phyloP scores from a whole-genome alignment of 2,888 invertebrate genomes.

The Eucriotettix oculatus region DNA sequence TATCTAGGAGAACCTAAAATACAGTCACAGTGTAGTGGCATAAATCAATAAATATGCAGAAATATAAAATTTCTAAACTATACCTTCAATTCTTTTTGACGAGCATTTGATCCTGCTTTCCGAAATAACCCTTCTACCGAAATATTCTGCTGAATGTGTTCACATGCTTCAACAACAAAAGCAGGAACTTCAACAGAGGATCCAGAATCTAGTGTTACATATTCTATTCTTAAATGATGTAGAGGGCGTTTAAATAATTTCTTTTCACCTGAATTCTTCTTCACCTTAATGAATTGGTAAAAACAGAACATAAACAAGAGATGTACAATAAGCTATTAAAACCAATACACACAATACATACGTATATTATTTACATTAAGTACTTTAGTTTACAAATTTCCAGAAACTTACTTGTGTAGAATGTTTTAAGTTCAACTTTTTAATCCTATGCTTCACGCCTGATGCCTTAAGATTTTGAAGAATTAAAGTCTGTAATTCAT shows the following conservation, averaged over 20 bases:
- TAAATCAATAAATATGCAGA: background rate
- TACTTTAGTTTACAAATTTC: too few species aligned
- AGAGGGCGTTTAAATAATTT: conserved; percentile 35
- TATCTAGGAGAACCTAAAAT: conserved; percentile 8
- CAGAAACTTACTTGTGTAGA: too few species aligned
- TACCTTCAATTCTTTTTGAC: conserved; percentile 70
- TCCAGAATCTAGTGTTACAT: conserved; percentile 46
- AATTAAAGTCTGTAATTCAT: too few species aligned
- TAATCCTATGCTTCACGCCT: too few species aligned
- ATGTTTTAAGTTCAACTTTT: too few species aligned
- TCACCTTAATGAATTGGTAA: too few species aligned
- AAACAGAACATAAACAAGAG: too few species aligned
- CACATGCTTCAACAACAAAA: conserved; percentile 54
- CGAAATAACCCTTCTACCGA: conserved; percentile 73
- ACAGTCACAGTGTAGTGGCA: background rate
- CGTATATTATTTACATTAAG: too few species aligned
- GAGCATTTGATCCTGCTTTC: conserved; percentile 68
- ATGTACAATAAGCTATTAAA: too few species aligned
- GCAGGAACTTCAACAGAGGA: conserved; percentile 53
- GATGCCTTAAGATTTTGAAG: too few species aligned
- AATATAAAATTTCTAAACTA: conserved; percentile 2
- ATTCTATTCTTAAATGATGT: conserved; percentile 32
- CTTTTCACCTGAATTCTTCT: too few species aligned
- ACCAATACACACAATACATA: too few species aligned
- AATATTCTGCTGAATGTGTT: conserved; percentile 47